Percentiles rank a stretch among this genome's conserved stretches.
phyloP scores from a whole-genome alignment of 2,888 invertebrate genomes.

The Nasonia oneida region DNA sequence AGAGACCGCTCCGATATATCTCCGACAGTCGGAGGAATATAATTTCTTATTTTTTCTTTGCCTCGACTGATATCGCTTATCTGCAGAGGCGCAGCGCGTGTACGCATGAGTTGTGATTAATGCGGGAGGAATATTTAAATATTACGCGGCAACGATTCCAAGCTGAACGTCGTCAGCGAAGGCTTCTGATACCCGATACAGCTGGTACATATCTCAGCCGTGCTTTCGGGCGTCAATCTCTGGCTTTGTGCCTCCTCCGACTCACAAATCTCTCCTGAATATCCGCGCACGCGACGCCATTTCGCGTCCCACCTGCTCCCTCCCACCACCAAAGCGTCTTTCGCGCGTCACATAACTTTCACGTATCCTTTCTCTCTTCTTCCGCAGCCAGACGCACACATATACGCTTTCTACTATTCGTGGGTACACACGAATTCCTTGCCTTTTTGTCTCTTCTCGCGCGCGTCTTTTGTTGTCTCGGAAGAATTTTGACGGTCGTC shows the following conservation, averaged over 20 bases:
- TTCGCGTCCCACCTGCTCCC: conserved; percentile 66
- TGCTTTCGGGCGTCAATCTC: conserved; percentile 2
- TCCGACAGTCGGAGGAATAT: background rate
- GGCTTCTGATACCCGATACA: background rate
- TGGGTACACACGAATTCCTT: conserved; percentile 10
- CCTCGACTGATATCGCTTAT: background rate
- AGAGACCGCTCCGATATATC: conserved; percentile 5
- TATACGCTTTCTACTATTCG: background rate
- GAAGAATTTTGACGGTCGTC: conserved; percentile 28
- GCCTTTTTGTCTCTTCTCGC: background rate
- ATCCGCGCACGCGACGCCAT: conserved; percentile 67
- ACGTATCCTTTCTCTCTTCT: conserved; percentile 55
- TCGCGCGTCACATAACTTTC: conserved; percentile 64
- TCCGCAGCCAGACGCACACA: background rate
- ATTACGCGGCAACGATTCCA: background rate
- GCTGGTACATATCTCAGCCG: background rate
- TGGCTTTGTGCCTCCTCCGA: conserved; percentile 73
- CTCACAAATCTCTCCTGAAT: conserved; percentile 75
- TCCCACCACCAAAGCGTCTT: conserved; percentile 47
- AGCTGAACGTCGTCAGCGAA: background rate
- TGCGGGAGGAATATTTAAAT: background rate
- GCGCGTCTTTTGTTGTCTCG: background rate
- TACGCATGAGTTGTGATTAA: background rate
- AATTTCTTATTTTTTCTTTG: background rate
- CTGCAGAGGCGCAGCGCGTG: background rate